Evolutionary conservation across 2,888 invertebrate species (phyloP).

Genomic region (Luperina nickerlii): DNA sequence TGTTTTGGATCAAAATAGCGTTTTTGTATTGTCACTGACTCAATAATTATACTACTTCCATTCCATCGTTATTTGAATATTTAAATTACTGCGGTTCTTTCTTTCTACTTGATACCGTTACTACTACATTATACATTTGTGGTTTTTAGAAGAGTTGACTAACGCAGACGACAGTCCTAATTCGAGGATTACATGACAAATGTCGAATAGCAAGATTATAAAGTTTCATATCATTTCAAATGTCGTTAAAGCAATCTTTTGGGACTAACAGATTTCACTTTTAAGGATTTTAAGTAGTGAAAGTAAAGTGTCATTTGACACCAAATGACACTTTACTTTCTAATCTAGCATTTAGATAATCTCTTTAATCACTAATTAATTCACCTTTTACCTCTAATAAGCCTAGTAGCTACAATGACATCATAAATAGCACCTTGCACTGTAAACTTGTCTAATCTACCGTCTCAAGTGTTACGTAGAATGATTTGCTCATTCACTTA

Average conservation of each 20-base stretch:
- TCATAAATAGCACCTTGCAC: constrained; percentile 46
- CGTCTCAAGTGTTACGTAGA: constrained; percentile 41
- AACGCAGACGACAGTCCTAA: constrained; percentile 17
- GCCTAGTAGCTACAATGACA: constrained; percentile 38
- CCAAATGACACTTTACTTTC: constrained; percentile 42
- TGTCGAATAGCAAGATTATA: constrained; percentile 16
- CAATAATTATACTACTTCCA: neutral
- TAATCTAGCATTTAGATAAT: constrained; percentile 30
- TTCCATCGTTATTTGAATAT: constrained; percentile 3
- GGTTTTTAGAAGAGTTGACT: neutral
- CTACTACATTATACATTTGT: neutral
- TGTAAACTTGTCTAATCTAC: constrained; percentile 37
- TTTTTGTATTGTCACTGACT: constrained; percentile 14
- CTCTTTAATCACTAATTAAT: constrained; percentile 25
- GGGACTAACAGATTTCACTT: constrained; percentile 35
- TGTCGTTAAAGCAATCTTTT: neutral
- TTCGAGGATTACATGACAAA: constrained; percentile 36
- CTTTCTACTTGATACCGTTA: neutral
- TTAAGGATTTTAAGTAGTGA: neutral
- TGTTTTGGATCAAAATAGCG: constrained; percentile 10
- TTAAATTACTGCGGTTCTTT: neutral
- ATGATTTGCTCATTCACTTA: constrained; percentile 63
- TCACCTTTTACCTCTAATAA: constrained; percentile 23
- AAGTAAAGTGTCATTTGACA: constrained; percentile 8
- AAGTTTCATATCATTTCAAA: constrained; percentile 22